Evolutionary conservation across 1,140 invertebrate genomes (phyloP).

Genomic region (Thalassaphorura encarpata): DNA sequence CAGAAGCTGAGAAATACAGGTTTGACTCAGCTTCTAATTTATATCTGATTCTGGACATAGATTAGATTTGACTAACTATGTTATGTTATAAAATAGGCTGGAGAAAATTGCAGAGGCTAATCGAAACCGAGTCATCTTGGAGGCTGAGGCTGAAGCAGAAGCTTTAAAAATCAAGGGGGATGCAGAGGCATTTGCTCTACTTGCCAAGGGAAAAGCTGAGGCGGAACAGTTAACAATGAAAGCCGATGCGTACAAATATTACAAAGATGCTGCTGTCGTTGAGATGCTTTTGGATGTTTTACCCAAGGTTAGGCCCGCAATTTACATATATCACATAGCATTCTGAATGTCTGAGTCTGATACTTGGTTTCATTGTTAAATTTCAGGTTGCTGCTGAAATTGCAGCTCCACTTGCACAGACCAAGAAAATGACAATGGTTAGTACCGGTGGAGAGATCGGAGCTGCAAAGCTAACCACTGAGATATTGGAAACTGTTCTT

Average conservation of each 20-base stretch:
- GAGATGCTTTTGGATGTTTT: constrained; percentile 95
- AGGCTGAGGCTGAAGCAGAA: constrained; percentile 92
- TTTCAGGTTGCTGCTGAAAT: constrained; percentile 85
- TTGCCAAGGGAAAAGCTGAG: constrained; percentile 87
- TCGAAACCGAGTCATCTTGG: constrained; percentile 65
- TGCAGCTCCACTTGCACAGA: constrained; percentile 81
- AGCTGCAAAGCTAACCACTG: constrained; percentile 82
- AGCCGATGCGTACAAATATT: constrained; percentile 91
- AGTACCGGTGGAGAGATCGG: constrained; percentile 88
- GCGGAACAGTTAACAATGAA: constrained; percentile 95
- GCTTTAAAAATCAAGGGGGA: constrained; percentile 68
- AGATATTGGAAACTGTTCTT: constrained; percentile 84
- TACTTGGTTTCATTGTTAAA: constrained; percentile 1
- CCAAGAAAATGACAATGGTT: constrained; percentile 90
- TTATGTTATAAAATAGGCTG: constrained; percentile 49
- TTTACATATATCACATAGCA: no score
- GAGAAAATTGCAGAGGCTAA: constrained; percentile 92
- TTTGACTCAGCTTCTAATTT: no score
- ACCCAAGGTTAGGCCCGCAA: constrained; percentile 61
- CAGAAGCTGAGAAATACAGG: constrained; percentile 85
- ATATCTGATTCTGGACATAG: constrained; percentile 10
- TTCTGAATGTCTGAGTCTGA: not conserved
- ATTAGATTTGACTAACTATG: not conserved
- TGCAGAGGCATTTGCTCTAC: constrained; percentile 77
- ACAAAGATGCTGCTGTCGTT: constrained; percentile 90